phyloP scores from a whole-genome alignment of 2,888 invertebrate genomes.

The Eustalomyia histrio region DNA sequence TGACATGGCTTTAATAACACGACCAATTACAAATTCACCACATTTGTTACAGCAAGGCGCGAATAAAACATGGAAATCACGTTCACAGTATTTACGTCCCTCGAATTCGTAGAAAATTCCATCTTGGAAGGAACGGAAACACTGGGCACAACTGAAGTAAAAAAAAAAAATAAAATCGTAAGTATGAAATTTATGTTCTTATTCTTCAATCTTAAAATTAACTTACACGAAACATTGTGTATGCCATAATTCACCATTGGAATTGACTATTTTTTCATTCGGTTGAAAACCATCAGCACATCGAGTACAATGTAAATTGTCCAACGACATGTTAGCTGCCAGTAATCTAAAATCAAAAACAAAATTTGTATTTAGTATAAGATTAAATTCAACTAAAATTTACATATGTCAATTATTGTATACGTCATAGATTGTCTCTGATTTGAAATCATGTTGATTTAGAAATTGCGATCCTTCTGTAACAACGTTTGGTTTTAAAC shows the following conservation, averaged over 20 bases:
- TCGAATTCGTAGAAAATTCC: constrained; percentile 99
- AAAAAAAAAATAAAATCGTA: neutral
- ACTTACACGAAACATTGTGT: constrained; percentile 99
- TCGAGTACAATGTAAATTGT: constrained; percentile 95
- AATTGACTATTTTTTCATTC: constrained; percentile 99
- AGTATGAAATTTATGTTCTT: neutral
- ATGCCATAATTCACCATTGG: constrained; percentile 99
- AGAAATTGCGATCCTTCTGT: constrained; percentile 16
- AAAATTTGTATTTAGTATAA: constrained; percentile 1
- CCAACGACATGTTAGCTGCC: constrained; percentile 87
- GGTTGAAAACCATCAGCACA: constrained; percentile 98
- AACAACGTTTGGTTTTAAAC: constrained; percentile 40
- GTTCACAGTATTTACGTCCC: constrained; percentile 99
- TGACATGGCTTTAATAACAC: constrained; percentile 99
- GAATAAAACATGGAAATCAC: constrained; percentile 98
- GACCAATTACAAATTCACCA: constrained; percentile 97
- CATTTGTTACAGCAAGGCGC: constrained; percentile 95
- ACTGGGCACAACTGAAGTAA: constrained; percentile 93
- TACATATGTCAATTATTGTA: neutral
- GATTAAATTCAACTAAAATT: neutral
- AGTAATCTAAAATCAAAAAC: constrained; percentile 71
- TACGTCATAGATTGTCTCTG: constrained; percentile 55
- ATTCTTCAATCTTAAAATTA: neutral
- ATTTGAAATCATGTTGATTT: constrained; percentile 47
- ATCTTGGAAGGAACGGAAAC: constrained; percentile 98